phyloP scores from a whole-genome alignment of 2,113 vertebrate species.

The Cyprinus carpio region DNA sequence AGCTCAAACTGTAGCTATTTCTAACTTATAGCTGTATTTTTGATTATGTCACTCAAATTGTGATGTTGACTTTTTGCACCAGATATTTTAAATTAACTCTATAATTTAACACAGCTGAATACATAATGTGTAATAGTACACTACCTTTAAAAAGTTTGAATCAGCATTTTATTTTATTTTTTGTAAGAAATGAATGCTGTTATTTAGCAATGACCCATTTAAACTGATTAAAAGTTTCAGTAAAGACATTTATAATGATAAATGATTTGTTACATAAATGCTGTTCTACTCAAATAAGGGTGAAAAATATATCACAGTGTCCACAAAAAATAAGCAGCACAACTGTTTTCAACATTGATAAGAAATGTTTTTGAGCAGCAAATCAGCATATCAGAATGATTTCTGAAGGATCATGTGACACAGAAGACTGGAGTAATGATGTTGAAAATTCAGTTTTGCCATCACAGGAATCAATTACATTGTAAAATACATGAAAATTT shows the following conservation, averaged over 20 bases:
- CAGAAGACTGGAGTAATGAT: too few species aligned
- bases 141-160: too few species aligned
- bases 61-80: not conserved
- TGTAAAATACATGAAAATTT: too few species aligned
- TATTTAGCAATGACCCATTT: not conserved
- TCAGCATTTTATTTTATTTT: too few species aligned
- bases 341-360: not conserved
- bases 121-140: too few species aligned
- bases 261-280: not conserved
- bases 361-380: too few species aligned
- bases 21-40: not conserved
- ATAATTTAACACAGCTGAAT: too few species aligned
- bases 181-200: not conserved
- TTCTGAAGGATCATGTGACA: too few species aligned
- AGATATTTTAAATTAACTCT: not conserved
- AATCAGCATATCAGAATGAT: too few species aligned
- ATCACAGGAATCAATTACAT: too few species aligned
- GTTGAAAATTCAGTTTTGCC: too few species aligned
- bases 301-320: not conserved
- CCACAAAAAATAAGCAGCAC: not conserved
- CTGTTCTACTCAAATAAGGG: not conserved
- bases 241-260: not conserved
- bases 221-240: not conserved
- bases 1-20: not conserved
- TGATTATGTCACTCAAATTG: not conserved